phyloP scores from a whole-genome alignment of 1,140 invertebrate genomes.

The Drosophila littoralis region DNA sequence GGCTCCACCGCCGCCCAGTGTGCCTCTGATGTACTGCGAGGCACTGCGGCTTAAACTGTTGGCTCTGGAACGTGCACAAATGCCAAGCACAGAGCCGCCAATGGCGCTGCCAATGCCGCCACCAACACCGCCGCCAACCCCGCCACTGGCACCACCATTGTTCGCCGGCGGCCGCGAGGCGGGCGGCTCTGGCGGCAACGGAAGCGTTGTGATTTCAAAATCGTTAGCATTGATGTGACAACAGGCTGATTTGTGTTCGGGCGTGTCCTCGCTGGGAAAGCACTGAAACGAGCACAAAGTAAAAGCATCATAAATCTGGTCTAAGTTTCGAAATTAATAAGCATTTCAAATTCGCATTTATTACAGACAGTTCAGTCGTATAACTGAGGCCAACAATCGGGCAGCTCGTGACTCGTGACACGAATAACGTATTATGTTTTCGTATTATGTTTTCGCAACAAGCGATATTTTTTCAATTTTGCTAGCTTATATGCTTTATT shows the following conservation, averaged over 20 bases:
- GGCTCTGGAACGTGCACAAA: slow-evolving; percentile 73
- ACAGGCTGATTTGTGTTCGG: slow-evolving; percentile 84
- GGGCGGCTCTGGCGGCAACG: slow-evolving; percentile 79
- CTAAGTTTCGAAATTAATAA: slow-evolving; percentile 67
- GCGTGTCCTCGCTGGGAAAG: slow-evolving; percentile 78
- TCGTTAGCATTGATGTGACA: slow-evolving; percentile 84
- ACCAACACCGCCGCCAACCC: slow-evolving; percentile 19
- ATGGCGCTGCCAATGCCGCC: slow-evolving; percentile 66
- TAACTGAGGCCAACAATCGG: no score
- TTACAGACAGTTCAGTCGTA: background rate
- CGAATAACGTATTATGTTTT: background rate
- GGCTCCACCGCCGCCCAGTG: slow-evolving; percentile 37
- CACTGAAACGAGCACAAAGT: slow-evolving; percentile 62
- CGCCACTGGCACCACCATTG: slow-evolving; percentile 47
- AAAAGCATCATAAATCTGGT: slow-evolving; percentile 56
- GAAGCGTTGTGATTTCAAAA: slow-evolving; percentile 81
- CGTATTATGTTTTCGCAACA: no score
- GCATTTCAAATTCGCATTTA: slow-evolving; percentile 46
- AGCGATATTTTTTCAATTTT: no score
- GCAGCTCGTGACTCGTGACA: background rate
- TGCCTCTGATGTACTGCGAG: slow-evolving; percentile 74
- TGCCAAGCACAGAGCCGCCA: slow-evolving; percentile 76
- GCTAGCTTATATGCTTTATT: no score
- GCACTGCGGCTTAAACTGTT: slow-evolving; percentile 79
- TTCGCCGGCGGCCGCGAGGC: slow-evolving; percentile 69